Conservation (phyloP, 2,797 vertebrate genomes). For the Peromyscus melanophrys region DNA sequence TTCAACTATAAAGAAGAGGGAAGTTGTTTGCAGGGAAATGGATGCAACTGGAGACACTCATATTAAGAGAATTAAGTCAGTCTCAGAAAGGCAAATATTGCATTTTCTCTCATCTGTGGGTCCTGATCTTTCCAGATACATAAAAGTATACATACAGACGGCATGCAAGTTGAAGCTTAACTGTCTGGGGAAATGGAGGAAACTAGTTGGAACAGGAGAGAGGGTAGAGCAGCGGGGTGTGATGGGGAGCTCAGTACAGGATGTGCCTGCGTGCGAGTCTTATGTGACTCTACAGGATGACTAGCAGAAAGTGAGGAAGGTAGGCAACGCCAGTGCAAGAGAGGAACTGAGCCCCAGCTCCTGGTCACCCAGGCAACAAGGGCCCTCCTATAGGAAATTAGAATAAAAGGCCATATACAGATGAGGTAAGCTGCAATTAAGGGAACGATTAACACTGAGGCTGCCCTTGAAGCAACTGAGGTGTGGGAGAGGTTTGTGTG, state of each 20-base stretch:
- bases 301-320: background rate
- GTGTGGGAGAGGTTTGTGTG: background rate
- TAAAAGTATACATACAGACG: background rate
- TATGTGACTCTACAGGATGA: background rate
- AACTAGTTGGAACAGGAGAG: background rate
- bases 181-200: background rate
- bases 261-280: background rate
- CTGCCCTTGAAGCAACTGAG: background rate
- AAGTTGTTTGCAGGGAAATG: background rate
- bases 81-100: background rate
- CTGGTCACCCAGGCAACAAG: conserved; percentile 59
- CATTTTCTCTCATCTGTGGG: background rate
- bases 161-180: background rate
- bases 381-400: conserved; percentile 2
- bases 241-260: background rate
- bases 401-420: conserved; percentile 69
- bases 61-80: background rate
- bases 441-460: background rate
- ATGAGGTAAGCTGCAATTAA: conserved; percentile 59
- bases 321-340: background rate
- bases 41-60: background rate
- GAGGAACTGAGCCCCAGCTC: background rate
- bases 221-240: background rate
- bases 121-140: background rate
- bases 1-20: background rate